These are phyloP conservation scores for Diogma glabrata DNA, from an alignment of 2,888 invertebrate genomes.

Conservation along the genomic window DNA sequence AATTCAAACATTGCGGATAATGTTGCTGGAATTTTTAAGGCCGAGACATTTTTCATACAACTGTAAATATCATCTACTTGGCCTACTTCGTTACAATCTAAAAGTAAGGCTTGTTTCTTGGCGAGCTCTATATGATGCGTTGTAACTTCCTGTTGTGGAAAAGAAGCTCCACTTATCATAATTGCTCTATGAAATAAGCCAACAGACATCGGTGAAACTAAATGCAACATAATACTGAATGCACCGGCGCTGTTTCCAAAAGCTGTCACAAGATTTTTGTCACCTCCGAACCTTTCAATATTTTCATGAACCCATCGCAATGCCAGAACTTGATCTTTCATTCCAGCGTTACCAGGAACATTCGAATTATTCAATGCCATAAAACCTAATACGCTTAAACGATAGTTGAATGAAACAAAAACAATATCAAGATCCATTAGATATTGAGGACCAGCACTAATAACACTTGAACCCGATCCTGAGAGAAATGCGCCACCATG, in stretches of 20 bases:
- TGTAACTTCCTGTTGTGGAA: conserved; percentile 20
- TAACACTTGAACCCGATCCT: conserved; percentile 31
- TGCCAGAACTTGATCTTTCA: conserved; percentile 45
- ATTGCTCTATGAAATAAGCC: conserved; percentile 43
- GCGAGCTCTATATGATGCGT: conserved; percentile 22
- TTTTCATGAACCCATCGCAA: conserved; percentile 43
- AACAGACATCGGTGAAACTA: conserved; percentile 31
- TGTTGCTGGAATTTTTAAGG: neutral
- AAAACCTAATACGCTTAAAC: conserved; percentile 43
- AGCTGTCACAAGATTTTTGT: conserved; percentile 40
- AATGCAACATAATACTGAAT: conserved; percentile 24
- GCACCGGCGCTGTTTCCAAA: conserved; percentile 36
- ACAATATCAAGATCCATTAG: conserved; percentile 46
- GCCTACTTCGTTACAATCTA: too few relatives aligned
- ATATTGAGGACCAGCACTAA: conserved; percentile 41
- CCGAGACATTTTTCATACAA: too few relatives aligned
- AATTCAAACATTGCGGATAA: neutral
- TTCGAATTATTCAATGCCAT: conserved; percentile 40
- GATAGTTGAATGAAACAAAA: conserved; percentile 48
- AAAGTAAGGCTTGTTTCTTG: too few relatives aligned
- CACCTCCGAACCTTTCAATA: conserved; percentile 42
- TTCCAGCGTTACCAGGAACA: conserved; percentile 43
- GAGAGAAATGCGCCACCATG: conserved; percentile 52
- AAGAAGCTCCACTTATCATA: conserved; percentile 39
- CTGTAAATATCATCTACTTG: too few relatives aligned